Conservation (phyloP, 1,140 invertebrate genomes). For the Drosophila kurseongensis region DNA sequence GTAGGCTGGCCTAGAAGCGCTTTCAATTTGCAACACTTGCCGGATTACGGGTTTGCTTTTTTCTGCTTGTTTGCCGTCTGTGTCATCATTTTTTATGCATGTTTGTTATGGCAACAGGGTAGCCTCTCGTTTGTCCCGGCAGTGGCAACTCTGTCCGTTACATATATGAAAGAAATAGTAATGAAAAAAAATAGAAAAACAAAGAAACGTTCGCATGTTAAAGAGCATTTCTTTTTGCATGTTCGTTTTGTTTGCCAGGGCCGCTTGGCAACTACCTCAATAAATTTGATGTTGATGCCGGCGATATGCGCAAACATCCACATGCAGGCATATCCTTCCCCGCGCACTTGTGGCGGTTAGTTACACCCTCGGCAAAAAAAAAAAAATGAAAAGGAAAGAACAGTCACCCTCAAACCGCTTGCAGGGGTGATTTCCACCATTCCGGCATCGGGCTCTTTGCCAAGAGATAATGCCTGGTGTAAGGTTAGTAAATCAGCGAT, state of each 20-base stretch:
- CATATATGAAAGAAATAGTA: slow-evolving; percentile 14
- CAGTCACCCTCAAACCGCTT: slow-evolving; percentile 23
- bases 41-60: slow-evolving; percentile 1
- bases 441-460: slow-evolving; percentile 18
- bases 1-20: slow-evolving; percentile 1
- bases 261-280: slow-evolving; percentile 74
- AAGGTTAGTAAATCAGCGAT: slow-evolving; percentile 80
- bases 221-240: slow-evolving; percentile 25
- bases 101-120: slow-evolving; percentile 68
- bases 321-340: slow-evolving; percentile 16
- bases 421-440: slow-evolving; percentile 26
- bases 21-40: slow-evolving; percentile 41
- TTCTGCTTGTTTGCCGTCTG: slow-evolving; percentile 2
- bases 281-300: slow-evolving; percentile 74
- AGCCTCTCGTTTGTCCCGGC: slow-evolving; percentile 23
- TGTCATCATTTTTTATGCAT: slow-evolving; percentile 63
- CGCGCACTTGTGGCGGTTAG: slow-evolving; percentile 52
- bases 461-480: slow-evolving; percentile 71
- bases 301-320: slow-evolving; percentile 51
- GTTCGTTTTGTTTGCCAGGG: slow-evolving; percentile 44
- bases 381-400: slow-evolving; percentile 13
- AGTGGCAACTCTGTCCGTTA: slow-evolving; percentile 27
- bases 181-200: slow-evolving; percentile 5
- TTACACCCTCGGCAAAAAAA: slow-evolving; percentile 40
- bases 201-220: slow-evolving; percentile 52